phyloP scores from a whole-genome alignment of 2,888 invertebrate genomes.

The Melipona bicolor region DNA sequence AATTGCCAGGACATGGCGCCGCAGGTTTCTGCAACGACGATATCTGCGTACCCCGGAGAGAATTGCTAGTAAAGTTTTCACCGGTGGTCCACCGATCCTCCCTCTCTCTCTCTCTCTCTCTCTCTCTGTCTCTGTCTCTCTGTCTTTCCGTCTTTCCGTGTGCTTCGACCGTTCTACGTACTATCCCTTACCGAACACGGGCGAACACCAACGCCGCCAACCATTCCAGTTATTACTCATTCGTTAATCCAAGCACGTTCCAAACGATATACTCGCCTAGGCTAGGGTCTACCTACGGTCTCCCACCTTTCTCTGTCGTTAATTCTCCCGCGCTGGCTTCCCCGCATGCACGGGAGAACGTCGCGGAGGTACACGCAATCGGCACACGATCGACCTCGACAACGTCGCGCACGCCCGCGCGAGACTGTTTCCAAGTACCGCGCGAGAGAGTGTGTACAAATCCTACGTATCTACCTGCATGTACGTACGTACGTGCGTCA shows the following conservation, averaged over 20 bases:
- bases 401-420: slow-evolving; percentile 28
- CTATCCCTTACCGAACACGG: slow-evolving; percentile 9
- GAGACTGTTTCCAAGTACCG: slow-evolving; percentile 32
- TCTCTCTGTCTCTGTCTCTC: background rate
- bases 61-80: slow-evolving; percentile 65
- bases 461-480: slow-evolving; percentile 24
- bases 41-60: slow-evolving; percentile 49
- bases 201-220: slow-evolving; percentile 60
- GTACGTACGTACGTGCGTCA: background rate
- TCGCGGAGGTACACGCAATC: slow-evolving; percentile 14
- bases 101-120: background rate
- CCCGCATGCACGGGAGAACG: background rate
- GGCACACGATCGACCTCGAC: slow-evolving; percentile 47
- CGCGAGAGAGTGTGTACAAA: slow-evolving; percentile 29
- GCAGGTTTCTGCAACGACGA: slow-evolving; percentile 44
- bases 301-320: slow-evolving; percentile 19
- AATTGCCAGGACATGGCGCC: slow-evolving; percentile 66
- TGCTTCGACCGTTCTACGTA: background rate
- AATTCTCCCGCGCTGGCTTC: background rate
- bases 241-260: slow-evolving; percentile 81
- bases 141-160: too few species aligned
- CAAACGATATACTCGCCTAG: slow-evolving; percentile 77
- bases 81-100: slow-evolving; percentile 13
- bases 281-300: slow-evolving; percentile 44
- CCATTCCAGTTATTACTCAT: slow-evolving; percentile 81